Evolutionary conservation across 2,888 invertebrate species (phyloP), one percentile per base, ranked within the genome.

Genomic region (Harpalus rufipes): DNA sequence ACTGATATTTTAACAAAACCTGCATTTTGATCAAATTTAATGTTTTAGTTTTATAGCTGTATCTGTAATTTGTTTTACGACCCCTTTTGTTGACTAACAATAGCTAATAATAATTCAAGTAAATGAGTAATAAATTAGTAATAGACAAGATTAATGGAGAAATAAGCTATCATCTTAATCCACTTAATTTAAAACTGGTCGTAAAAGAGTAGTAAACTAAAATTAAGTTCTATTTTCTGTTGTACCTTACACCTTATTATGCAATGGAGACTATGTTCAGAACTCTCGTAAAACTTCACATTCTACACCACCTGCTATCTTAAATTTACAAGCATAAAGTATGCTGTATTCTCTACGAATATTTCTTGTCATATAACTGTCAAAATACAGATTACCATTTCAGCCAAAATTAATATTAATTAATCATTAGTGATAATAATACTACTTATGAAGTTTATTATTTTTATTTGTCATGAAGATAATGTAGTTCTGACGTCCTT

Each of bases 221-320:
- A 59, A 59, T 59, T 59, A 59, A 59, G 59, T 59, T 59, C 59
- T 59, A 59, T 59, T 59, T 56, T 59, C 59, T 59, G 59, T 59
- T 59, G 18, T 59, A 59, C 14, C 59, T 59, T 16, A 59, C 59
- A 59, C 59, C 59, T 59, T 59, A 59, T 59, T 59, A 59, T 59
- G 59, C 59, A 59, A 59, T 59, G 59, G n/a, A 59, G 59, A 59
- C 59, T 4, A 59, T 16, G 18, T 16, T 59, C 14, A 14, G 59
- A 59, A 59, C 59, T 59, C 16, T 59, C 59, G 59, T 59, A 51
- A 58, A 59, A 59, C 59, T 59, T 59, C 14, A 59, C 16, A 16
- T 59, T 59, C 14, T 7, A 59, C 59, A 12, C 12, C 44, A 51
- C 44, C 44, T 51, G 44, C 44, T 12, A 51, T 51, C 10, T 51